Evolutionary conservation across 2,888 invertebrate genomes (phyloP).

Genomic region (Octonoba sinensis): DNA sequence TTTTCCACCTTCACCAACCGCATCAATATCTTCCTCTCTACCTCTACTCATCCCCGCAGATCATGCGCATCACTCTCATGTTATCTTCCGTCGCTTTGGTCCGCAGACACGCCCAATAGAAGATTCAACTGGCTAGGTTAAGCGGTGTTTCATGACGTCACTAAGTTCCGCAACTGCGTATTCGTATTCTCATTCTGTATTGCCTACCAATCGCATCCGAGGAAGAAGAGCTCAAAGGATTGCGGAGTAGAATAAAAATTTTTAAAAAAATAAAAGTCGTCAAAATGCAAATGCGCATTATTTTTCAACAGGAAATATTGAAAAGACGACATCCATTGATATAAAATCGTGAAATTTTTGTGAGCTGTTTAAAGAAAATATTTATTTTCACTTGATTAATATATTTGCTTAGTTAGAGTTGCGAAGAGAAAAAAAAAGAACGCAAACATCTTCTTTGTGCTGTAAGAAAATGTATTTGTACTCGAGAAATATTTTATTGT

Average conservation of each 20-base stretch:
- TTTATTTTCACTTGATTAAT: too few relatives aligned
- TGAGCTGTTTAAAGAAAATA: too few relatives aligned
- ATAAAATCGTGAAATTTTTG: too few relatives aligned
- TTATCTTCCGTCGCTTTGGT: slow-evolving; percentile 10
- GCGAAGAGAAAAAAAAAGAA: too few relatives aligned
- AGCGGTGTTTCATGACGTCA: slow-evolving; percentile 41
- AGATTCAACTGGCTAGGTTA: slow-evolving; percentile 43
- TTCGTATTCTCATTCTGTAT: slow-evolving; percentile 1
- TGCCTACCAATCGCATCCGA: slow-evolving; percentile 29
- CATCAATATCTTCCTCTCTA: not conserved
- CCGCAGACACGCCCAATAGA: slow-evolving; percentile 30
- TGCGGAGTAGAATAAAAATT: not conserved
- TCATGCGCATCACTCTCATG: slow-evolving; percentile 9
- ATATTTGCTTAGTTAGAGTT: too few relatives aligned
- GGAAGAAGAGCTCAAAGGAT: not conserved
- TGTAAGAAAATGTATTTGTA: too few relatives aligned
- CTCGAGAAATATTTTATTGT: too few relatives aligned
- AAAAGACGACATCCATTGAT: too few relatives aligned
- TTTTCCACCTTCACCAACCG: too few relatives aligned
- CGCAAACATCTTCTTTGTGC: too few relatives aligned
- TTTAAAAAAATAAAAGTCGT: not conserved
- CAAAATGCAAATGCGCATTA: too few relatives aligned
- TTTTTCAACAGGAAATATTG: too few relatives aligned
- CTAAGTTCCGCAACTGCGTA: slow-evolving; percentile 28
- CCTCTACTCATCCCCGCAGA: not conserved